Percentiles rank a stretch among this genome's conserved stretches.
Conservation (phyloP, 2,797 vertebrate species). For the Pygocentrus nattereri region DNA sequence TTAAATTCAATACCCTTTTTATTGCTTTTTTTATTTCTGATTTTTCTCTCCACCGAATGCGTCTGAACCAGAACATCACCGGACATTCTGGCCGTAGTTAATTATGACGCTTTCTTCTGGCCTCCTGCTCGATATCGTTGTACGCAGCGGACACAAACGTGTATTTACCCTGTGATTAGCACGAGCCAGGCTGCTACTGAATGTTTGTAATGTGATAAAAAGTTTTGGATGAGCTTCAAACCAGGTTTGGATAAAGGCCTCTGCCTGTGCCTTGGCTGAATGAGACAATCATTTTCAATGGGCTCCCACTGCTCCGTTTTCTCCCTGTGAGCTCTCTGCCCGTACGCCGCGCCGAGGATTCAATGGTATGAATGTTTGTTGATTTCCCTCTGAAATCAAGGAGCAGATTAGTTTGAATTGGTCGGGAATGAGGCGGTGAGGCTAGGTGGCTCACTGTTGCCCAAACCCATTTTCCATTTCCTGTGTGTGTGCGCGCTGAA, state of each 20-base stretch:
- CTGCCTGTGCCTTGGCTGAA: conserved; percentile 40
- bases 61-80: neutral
- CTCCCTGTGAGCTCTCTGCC: conserved; percentile 33
- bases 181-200: conserved; percentile 27
- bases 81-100: neutral
- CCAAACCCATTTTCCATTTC: conserved; percentile 55
- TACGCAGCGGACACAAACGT: conserved; percentile 36
- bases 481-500: conserved; percentile 43
- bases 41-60: neutral
- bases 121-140: conserved; percentile 37
- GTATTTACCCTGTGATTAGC: conserved; percentile 54
- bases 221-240: conserved; percentile 53
- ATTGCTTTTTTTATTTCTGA: neutral
- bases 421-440: conserved; percentile 60
- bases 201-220: conserved; percentile 46
- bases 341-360: conserved; percentile 33
- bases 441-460: conserved; percentile 56
- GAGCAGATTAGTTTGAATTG: conserved; percentile 62
- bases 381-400: conserved; percentile 59
- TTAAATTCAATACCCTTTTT: neutral
- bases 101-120: conserved; percentile 33
- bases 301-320: conserved; percentile 42
- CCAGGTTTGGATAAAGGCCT: conserved; percentile 56
- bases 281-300: conserved; percentile 59
- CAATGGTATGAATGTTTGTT: conserved; percentile 60